Evolutionary conservation across 2,888 invertebrate species (phyloP).

Genomic region (Heliconius charithonia): DNA sequence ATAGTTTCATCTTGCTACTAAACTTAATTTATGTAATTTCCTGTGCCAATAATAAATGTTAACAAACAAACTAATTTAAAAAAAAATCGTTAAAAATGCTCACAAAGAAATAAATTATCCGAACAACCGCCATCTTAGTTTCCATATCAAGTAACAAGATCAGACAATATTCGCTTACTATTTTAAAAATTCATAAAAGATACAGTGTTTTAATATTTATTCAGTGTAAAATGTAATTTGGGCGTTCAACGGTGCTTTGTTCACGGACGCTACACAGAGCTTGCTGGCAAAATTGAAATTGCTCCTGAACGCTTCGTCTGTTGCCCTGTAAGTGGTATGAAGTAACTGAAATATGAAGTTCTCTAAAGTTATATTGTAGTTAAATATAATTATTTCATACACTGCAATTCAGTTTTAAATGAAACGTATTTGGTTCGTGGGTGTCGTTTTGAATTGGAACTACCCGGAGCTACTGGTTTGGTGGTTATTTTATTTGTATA

Average conservation of each 20-base stretch:
- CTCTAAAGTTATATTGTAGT: conserved; percentile 9
- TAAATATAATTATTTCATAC: conserved; percentile 13
- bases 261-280: conserved; percentile 36
- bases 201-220: conserved; percentile 23
- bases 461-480: neutral
- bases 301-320: conserved; percentile 34
- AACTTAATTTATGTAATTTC: neutral
- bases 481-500: neutral
- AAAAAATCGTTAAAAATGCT: no score
- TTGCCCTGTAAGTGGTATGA: conserved; percentile 33
- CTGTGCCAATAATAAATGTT: neutral
- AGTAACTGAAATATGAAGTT: conserved; percentile 19
- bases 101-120: neutral
- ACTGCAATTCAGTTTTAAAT: neutral
- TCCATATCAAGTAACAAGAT: neutral
- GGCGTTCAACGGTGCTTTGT: conserved; percentile 27
- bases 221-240: conserved; percentile 35
- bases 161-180: neutral
- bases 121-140: neutral
- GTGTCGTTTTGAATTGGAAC: neutral
- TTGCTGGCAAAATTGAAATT: conserved; percentile 44
- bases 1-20: neutral
- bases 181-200: conserved; percentile 20
- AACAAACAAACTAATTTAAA: neutral
- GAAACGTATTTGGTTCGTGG: neutral